Percentiles rank a stretch among this genome's conserved stretches.
phyloP scores from a whole-genome alignment of 2,797 vertebrate species.

The Arctocebus calabarensis region DNA sequence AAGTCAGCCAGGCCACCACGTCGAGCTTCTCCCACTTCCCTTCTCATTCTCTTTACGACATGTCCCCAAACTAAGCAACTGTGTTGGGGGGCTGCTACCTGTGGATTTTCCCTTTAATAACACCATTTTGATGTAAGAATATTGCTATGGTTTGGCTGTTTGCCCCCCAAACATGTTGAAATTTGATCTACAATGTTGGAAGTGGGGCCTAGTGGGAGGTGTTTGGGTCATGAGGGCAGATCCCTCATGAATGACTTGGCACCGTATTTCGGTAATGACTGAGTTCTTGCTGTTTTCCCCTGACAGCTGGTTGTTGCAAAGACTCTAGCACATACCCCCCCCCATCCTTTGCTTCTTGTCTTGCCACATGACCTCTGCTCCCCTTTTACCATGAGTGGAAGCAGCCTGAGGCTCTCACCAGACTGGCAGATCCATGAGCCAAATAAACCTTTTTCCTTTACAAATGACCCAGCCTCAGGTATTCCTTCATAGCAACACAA shows the following conservation, averaged over 20 bases:
- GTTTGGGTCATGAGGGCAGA: not conserved
- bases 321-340: not conserved
- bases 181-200: not conserved
- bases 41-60: not conserved
- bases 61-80: not conserved
- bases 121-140: not conserved
- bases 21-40: not conserved
- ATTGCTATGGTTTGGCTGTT: not conserved
- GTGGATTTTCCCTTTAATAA: not conserved
- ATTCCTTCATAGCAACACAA: not conserved
- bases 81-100: not conserved
- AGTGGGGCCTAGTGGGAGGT: not conserved
- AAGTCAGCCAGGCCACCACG: not conserved
- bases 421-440: not conserved
- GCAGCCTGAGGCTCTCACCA: too few relatives aligned
- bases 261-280: not conserved
- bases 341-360: not conserved
- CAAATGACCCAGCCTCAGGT: not conserved
- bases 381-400: not conserved
- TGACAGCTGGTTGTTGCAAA: not conserved
- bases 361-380: not conserved
- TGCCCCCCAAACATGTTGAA: not conserved
- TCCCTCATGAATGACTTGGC: not conserved
- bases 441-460: not conserved
- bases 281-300: not conserved